Evolutionary conservation across 2,888 invertebrate genomes (phyloP), one percentile per base, ranked within the genome.

Genomic region (Argyresthia goedartella): DNA sequence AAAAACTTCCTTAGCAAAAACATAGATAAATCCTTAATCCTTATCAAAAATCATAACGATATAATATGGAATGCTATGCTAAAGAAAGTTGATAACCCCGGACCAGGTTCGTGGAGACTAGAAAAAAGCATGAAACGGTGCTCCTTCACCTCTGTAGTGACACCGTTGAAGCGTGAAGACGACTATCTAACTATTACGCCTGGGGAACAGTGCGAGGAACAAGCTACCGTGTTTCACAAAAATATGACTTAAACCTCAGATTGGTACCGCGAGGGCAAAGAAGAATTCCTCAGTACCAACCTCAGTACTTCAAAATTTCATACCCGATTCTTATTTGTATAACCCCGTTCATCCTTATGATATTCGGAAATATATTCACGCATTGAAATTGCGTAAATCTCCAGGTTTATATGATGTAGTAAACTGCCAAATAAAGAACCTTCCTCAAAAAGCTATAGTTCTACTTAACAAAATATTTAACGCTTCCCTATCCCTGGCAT

Each of bases 171-270:
- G 11, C 33, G 13, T 1, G 4, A 16, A 13, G 46, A 53, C 48
- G 51, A 51, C 1, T 25, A 41, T 6, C 14, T 14, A 1, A 51
- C 54, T 1, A n/a, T 9, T 1, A 35, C 44, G n/a, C 13, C n/a
- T 1, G 2, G 9, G 1, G 52, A 53, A 11, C 52, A 55, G 49
- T 51, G 50, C 25, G 45, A 55, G 10, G 41, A n/a, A 8, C 41
- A 52, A 11, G 54, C 54, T 25, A 10, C 13, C 10, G 45, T 51
- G 8, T 55, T 55, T 14, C 9, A 42, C 4, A 10, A 45, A 4
- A 55, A 55, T 16, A 55, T 55, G 54, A 11, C 11, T 8, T 49
- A 51, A 13, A 55, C 54, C 8, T 10, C 14, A n/a, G 15, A 51
- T 9, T 55, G 52, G 51, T 1, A 33, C 11, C 39, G 25, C 11